A percentile compares a stretch with the other conserved stretches of the same genome.
These are phyloP conservation scores for Amiota communis DNA, from an alignment of 2,888 invertebrate genomes.

Conservation along the genomic window DNA sequence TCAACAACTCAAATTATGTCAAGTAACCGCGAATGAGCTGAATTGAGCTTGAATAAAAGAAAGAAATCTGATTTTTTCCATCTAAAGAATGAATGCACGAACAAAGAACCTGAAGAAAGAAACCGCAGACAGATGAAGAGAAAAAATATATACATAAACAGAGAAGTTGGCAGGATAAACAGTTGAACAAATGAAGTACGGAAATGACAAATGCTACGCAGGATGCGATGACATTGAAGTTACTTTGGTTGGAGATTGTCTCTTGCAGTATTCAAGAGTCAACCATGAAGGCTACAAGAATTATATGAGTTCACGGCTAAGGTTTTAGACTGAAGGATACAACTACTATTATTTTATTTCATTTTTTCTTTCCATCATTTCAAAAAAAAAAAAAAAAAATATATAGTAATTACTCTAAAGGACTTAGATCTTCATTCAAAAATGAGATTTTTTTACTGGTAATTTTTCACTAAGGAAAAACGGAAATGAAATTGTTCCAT, in stretches of 20 bases:
- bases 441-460: background rate
- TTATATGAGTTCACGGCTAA: conserved; percentile 5
- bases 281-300: background rate
- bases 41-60: background rate
- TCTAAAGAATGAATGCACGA: background rate
- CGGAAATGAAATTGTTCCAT: conserved; percentile 27
- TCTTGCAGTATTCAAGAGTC: conserved; percentile 8
- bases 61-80: background rate
- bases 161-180: background rate
- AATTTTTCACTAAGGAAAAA: background rate
- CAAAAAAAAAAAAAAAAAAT: too few species aligned
- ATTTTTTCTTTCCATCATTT: too few species aligned
- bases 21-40: background rate
- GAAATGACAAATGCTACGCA: conserved; percentile 27
- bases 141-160: background rate
- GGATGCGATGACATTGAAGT: conserved; percentile 21
- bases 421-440: background rate
- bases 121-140: background rate
- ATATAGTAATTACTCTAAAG: background rate
- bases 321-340: background rate
- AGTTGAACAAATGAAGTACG: conserved; percentile 25
- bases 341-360: too few species aligned
- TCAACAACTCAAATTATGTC: background rate
- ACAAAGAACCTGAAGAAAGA: background rate
- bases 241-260: background rate